Evolutionary conservation across 2,113 vertebrate genomes (phyloP).

Genomic region (Chascanopsetta lugubris): DNA sequence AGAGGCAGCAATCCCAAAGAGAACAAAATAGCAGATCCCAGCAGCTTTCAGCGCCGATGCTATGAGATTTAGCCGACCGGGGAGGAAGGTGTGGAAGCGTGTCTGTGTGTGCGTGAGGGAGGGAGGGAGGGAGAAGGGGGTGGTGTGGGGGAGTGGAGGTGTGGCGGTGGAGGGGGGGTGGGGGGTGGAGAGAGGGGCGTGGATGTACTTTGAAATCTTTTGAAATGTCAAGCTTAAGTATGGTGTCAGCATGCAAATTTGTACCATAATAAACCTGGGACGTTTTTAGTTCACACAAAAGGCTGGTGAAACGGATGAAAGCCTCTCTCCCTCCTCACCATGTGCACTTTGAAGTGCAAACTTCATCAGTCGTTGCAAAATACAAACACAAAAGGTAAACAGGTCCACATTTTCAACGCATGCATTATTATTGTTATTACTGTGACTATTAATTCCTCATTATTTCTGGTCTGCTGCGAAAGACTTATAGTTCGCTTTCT

Average conservation of each 20-base stretch:
- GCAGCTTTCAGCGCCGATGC: constrained; percentile 76
- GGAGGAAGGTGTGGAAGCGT: constrained; percentile 37
- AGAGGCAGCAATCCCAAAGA: constrained; percentile 78
- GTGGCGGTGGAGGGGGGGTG: neutral
- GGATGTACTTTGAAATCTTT: constrained; percentile 71
- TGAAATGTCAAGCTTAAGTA: constrained; percentile 70
- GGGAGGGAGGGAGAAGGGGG: constrained; percentile 5
- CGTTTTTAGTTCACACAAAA: constrained; percentile 34
- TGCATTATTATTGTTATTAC: neutral
- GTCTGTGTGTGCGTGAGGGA: constrained; percentile 4
- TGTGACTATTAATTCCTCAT: neutral
- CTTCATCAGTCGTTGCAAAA: constrained; percentile 34
- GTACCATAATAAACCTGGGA: constrained; percentile 42
- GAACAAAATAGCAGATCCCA: constrained; percentile 79
- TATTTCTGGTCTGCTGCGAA: too few relatives aligned
- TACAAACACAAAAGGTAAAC: constrained; percentile 13
- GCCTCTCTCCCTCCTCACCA: constrained; percentile 10
- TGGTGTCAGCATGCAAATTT: constrained; percentile 61
- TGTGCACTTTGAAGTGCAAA: constrained; percentile 54
- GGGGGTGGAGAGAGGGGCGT: constrained; percentile 17
- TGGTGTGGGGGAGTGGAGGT: constrained; percentile 25
- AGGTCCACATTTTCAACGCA: neutral
- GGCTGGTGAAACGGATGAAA: constrained; percentile 42
- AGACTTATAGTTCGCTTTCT: too few relatives aligned
- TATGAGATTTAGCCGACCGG: constrained; percentile 74